Percentiles rank a stretch among this genome's conserved stretches.
Conservation (phyloP, 2,797 vertebrate species). For the Catostomus latipinnis region DNA sequence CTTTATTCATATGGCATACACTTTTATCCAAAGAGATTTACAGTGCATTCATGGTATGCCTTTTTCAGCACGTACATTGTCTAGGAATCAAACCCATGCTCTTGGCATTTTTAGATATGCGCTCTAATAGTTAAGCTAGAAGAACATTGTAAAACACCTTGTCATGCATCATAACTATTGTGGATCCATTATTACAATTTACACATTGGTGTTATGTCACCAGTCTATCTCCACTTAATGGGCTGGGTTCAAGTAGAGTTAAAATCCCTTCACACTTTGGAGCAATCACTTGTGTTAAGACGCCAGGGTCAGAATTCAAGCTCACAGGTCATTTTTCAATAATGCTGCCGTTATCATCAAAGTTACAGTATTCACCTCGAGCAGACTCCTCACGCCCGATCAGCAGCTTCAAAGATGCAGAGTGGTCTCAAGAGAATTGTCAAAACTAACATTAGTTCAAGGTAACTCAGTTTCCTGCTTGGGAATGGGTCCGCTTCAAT, state of each 20-base stretch:
- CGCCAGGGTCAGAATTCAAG: slow-evolving; percentile 61
- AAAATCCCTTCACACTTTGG: slow-evolving; percentile 52
- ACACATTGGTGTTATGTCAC: slow-evolving; percentile 26
- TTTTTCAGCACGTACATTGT: no score
- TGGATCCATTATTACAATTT: slow-evolving; percentile 25
- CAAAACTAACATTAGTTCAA: slow-evolving; percentile 81
- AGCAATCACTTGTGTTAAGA: slow-evolving; percentile 37
- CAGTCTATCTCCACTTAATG: slow-evolving; percentile 38
- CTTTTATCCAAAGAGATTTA: no score
- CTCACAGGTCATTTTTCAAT: slow-evolving; percentile 66
- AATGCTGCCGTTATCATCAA: slow-evolving; percentile 69
- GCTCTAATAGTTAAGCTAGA: no score
- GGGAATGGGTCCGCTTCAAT: slow-evolving; percentile 80
- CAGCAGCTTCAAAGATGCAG: slow-evolving; percentile 71
- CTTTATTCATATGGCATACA: no score
- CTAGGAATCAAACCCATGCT: no score
- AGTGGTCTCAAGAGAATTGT: slow-evolving; percentile 77
- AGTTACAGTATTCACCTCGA: slow-evolving; percentile 65
- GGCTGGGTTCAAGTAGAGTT: slow-evolving; percentile 47
- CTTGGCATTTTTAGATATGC: no score
- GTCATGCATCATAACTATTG: slow-evolving; percentile 10
- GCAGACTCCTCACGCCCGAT: slow-evolving; percentile 61
- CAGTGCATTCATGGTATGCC: no score
- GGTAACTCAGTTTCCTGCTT: slow-evolving; percentile 77
- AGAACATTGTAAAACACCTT: neutral